Evolutionary conservation across 2,797 vertebrate genomes (phyloP).

Genomic region (Eupleurogrammus muticus): DNA sequence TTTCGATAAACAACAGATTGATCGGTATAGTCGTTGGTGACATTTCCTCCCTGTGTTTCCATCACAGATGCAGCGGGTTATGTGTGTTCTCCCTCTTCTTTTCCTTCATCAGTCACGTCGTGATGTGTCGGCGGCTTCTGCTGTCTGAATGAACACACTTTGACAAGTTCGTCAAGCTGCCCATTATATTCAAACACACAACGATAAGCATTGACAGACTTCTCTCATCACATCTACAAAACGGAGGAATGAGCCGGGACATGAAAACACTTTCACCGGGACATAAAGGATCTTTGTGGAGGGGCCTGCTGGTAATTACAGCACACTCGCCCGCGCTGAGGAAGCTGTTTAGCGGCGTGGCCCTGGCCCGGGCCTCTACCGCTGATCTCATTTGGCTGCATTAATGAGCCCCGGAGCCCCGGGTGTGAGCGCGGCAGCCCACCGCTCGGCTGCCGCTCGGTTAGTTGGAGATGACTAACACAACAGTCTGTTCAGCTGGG

Average conservation of each 20-base stretch:
- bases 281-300: conserved; percentile 91
- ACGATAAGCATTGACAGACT: conserved; percentile 64
- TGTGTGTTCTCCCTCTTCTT: conserved; percentile 4
- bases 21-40: not conserved
- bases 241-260: conserved; percentile 77
- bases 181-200: conserved; percentile 65
- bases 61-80: conserved; percentile 1
- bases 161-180: conserved; percentile 34
- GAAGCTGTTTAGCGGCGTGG: conserved; percentile 90
- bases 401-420: conserved; percentile 85
- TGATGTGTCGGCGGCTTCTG: conserved; percentile 38
- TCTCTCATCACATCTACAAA: conserved; percentile 66
- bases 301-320: conserved; percentile 75
- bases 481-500: conserved; percentile 72
- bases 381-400: conserved; percentile 97
- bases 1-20: too few relatives aligned
- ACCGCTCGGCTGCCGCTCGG: conserved; percentile 66
- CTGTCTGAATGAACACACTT: conserved; percentile 31
- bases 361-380: conserved; percentile 88
- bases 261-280: conserved; percentile 95
- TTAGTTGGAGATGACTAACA: conserved; percentile 72
- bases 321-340: conserved; percentile 82
- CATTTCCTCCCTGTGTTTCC: not conserved
- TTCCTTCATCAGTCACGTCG: not conserved
- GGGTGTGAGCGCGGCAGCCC: conserved; percentile 75